Conservation (phyloP, 2,888 invertebrate species). For the Strigamia transsilvanica region DNA sequence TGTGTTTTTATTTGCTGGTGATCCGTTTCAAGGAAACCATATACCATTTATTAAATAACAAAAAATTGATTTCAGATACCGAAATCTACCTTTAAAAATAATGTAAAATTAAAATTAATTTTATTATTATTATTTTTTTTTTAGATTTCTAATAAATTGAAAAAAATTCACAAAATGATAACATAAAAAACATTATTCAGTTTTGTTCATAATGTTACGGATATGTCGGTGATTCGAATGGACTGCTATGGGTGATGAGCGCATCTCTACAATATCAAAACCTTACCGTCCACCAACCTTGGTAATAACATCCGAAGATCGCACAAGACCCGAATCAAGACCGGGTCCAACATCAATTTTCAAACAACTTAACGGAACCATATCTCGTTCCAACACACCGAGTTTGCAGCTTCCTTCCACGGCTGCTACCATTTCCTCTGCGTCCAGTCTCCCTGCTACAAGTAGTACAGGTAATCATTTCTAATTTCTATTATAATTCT, state of each 20-base stretch:
- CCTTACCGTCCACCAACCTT: conserved; percentile 6
- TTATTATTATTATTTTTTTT: too few relatives aligned
- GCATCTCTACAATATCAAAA: conserved; percentile 17
- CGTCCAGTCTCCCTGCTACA: neutral
- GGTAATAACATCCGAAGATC: neutral
- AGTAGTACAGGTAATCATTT: neutral
- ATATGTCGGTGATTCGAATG: conserved; percentile 4
- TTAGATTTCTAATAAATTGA: too few relatives aligned
- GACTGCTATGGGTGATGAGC: conserved; percentile 26
- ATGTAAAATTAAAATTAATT: too few relatives aligned
- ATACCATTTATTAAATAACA: neutral
- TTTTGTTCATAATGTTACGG: neutral
- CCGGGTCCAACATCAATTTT: conserved; percentile 5
- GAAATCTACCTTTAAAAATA: too few relatives aligned
- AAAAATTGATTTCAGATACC: neutral
- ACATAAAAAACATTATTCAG: neutral
- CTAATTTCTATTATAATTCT: neutral
- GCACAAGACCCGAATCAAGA: neutral
- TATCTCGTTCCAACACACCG: neutral
- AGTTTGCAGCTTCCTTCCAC: conserved; percentile 30
- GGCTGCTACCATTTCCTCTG: conserved; percentile 9
- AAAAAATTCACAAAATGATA: neutral
- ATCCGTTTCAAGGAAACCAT: neutral
- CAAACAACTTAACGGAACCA: conserved; percentile 11
- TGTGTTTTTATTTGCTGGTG: neutral